These are phyloP conservation scores for Melanaphis sacchari DNA, from an alignment of 1,140 invertebrate species.

Conservation along the genomic window DNA sequence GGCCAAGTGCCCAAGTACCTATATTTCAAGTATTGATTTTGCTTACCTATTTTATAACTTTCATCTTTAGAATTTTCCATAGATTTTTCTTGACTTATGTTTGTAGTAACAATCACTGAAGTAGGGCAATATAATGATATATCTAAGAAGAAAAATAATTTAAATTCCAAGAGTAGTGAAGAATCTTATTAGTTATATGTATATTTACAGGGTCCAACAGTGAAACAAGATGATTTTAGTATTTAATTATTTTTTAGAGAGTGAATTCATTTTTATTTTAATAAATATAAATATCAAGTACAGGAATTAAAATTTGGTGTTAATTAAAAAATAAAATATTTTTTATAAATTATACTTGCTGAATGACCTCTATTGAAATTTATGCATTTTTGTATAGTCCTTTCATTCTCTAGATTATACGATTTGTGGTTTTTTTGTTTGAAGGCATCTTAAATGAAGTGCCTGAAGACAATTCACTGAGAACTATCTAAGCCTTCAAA, in stretches of 20 bases:
- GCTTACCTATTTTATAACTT: conserved; percentile 26
- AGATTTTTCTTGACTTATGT: conserved; percentile 27
- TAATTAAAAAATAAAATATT: background rate
- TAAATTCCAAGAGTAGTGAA: too few relatives aligned
- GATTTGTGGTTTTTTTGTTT: conserved; percentile 62
- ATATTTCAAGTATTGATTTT: background rate
- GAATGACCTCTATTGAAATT: background rate
- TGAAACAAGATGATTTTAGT: background rate
- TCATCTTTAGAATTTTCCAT: background rate
- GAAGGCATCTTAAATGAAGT: conserved; percentile 61
- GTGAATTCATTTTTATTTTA: background rate
- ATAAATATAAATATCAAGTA: background rate
- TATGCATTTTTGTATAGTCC: background rate
- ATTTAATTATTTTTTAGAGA: background rate
- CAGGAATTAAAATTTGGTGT: background rate
- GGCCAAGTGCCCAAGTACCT: background rate
- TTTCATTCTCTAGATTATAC: conserved; percentile 59
- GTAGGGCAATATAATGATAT: conserved; percentile 25
- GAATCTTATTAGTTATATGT: too few relatives aligned
- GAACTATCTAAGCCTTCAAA: background rate
- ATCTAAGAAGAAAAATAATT: conserved; percentile 23
- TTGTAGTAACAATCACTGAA: conserved; percentile 39
- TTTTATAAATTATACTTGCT: background rate
- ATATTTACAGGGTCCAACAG: too few relatives aligned
- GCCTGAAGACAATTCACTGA: background rate